These are phyloP conservation scores for Drosophila lacicola DNA, from an alignment of 2,888 invertebrate genomes.

Conservation along the genomic window DNA sequence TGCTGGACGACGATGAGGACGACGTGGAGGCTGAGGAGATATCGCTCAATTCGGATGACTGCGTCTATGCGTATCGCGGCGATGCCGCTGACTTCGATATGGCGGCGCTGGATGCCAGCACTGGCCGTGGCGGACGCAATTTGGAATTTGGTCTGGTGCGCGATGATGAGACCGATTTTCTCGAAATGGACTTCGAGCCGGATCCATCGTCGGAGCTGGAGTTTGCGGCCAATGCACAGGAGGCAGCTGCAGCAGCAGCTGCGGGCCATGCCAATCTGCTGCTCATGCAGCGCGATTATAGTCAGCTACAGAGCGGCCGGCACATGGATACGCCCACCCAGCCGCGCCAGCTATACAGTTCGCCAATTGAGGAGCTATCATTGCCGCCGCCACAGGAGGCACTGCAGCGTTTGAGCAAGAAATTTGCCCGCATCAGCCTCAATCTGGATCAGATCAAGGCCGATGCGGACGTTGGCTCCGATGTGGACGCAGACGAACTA, in stretches of 20 bases:
- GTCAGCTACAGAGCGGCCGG: constrained; percentile 69
- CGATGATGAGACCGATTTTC: constrained; percentile 85
- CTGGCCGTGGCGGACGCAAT: constrained; percentile 57
- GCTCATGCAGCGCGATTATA: constrained; percentile 76
- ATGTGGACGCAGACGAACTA: constrained; percentile 55
- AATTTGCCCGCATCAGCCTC: constrained; percentile 82
- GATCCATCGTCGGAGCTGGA: constrained; percentile 85
- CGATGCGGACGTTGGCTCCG: constrained; percentile 49
- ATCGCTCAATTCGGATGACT: constrained; percentile 84
- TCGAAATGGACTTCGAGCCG: constrained; percentile 85
- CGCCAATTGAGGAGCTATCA: constrained; percentile 79
- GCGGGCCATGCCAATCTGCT: constrained; percentile 62
- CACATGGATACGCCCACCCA: constrained; percentile 62
- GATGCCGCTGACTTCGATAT: constrained; percentile 82
- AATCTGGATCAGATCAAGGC: constrained; percentile 82
- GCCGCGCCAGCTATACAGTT: constrained; percentile 77
- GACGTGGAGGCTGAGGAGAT: constrained; percentile 82
- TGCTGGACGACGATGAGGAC: constrained; percentile 77
- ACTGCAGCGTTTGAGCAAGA: constrained; percentile 74
- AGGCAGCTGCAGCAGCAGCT: constrained; percentile 16
- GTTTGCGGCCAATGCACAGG: constrained; percentile 62
- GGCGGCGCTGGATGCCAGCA: constrained; percentile 66
- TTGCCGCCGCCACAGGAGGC: constrained; percentile 66
- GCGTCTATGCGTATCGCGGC: constrained; percentile 85
- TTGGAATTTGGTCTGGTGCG: constrained; percentile 50